Conservation (phyloP, 2,888 invertebrate genomes). For the Elysia crispata region DNA sequence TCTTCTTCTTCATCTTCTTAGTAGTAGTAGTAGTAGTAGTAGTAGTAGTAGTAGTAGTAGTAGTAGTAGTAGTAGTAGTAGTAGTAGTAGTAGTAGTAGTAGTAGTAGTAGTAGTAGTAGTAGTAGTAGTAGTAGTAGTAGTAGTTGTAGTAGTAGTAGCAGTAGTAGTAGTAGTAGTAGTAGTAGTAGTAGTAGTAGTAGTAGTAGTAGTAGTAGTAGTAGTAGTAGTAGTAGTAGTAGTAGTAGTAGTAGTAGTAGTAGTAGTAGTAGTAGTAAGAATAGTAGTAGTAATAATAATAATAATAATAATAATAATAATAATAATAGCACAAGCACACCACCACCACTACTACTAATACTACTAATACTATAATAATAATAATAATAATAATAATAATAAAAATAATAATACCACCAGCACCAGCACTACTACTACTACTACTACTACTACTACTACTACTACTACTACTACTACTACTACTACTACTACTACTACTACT, state of each 20-base stretch:
- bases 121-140: conserved; percentile 10
- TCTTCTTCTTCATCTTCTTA: too few relatives aligned
- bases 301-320: not conserved
- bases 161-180: conserved; percentile 22
- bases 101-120: conserved; percentile 24
- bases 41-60: not conserved
- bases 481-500: too few relatives aligned
- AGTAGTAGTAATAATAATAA: conserved; percentile 11
- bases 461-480: too few relatives aligned
- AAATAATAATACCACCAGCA: not conserved
- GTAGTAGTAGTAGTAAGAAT: conserved; percentile 31
- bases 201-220: not conserved
- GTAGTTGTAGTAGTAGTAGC: not conserved
- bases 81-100: conserved; percentile 19
- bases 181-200: conserved; percentile 5
- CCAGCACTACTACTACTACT: too few relatives aligned
- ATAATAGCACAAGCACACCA: too few relatives aligned
- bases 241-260: conserved; percentile 4
- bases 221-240: not conserved
- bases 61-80: conserved; percentile 32
- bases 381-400: conserved; percentile 4
- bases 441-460: too few relatives aligned
- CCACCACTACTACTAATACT: too few relatives aligned
- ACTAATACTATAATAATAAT: not conserved
- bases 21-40: conserved; percentile 19